A percentile compares a stretch with the other conserved stretches of the same genome.
phyloP scores from a whole-genome alignment of 2,888 invertebrate genomes.

The Therioaphis trifolii region DNA sequence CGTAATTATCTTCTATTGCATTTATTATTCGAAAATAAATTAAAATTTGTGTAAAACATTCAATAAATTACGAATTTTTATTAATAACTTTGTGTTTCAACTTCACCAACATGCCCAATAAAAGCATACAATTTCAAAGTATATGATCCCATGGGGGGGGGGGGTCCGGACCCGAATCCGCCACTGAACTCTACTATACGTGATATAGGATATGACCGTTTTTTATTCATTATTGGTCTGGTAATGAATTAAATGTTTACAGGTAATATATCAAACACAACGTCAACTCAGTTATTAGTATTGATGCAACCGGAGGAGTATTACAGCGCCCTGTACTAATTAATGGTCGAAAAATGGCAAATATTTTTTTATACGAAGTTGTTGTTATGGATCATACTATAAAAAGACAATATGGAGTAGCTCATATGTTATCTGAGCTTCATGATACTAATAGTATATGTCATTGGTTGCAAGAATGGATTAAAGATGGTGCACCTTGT shows the following conservation, averaged over 20 bases:
- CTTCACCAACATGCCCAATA: constrained; percentile 33
- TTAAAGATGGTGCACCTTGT: constrained; percentile 48
- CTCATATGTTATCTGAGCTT: constrained; percentile 63
- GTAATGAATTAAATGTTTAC: constrained; percentile 56
- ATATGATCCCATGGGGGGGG: constrained; percentile 37
- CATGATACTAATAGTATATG: constrained; percentile 62
- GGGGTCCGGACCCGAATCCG: constrained; percentile 8
- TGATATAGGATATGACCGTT: constrained; percentile 61
- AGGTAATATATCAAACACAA: constrained; percentile 39
- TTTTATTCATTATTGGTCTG: constrained; percentile 62
- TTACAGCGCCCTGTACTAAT: constrained; percentile 39
- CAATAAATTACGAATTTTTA: constrained; percentile 36
- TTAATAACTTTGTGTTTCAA: constrained; percentile 38
- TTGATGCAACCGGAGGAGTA: constrained; percentile 63
- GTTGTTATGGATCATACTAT: constrained; percentile 55
- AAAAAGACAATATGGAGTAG: constrained; percentile 48
- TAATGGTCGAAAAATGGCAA: too few relatives aligned
- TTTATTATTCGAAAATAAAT: too few relatives aligned
- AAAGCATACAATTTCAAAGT: constrained; percentile 28
- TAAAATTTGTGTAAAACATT: constrained; percentile 31
- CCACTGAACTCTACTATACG: constrained; percentile 24
- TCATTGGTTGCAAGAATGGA: constrained; percentile 63
- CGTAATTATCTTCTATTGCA: constrained; percentile 38
- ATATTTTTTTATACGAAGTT: constrained; percentile 59
- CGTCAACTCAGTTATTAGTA: constrained; percentile 14